phyloP scores from a whole-genome alignment of 2,113 vertebrate species.

The Myotis brandtii region DNA sequence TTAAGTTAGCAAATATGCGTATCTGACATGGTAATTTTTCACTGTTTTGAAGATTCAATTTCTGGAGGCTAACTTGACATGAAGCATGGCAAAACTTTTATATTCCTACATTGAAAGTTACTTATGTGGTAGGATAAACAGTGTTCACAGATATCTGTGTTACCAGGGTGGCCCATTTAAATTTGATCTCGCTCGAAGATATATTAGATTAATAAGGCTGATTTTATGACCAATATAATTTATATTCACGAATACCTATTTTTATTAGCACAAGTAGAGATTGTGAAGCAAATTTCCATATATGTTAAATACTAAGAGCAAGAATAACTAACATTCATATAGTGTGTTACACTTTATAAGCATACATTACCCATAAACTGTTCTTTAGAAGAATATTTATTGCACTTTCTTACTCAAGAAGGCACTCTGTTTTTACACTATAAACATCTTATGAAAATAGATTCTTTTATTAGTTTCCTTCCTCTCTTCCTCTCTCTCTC shows the following conservation, averaged over 20 bases:
- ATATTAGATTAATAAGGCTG: slow-evolving; percentile 73
- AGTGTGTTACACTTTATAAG: slow-evolving; percentile 42
- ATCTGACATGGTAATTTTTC: not conserved
- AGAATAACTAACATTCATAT: slow-evolving; percentile 56
- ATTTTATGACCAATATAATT: slow-evolving; percentile 72
- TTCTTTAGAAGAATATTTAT: slow-evolving; percentile 55
- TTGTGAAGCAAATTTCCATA: slow-evolving; percentile 75
- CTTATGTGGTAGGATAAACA: not conserved
- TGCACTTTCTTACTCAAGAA: slow-evolving; percentile 46
- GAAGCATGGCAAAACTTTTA: not conserved
- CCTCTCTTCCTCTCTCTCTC: not conserved
- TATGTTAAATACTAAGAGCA: slow-evolving; percentile 74
- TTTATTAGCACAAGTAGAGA: slow-evolving; percentile 80
- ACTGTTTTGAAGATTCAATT: not conserved
- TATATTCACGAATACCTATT: slow-evolving; percentile 56
- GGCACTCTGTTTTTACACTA: slow-evolving; percentile 72
- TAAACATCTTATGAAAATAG: slow-evolving; percentile 39
- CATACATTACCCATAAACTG: slow-evolving; percentile 19
- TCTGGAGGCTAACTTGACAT: not conserved
- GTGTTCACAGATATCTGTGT: not conserved
- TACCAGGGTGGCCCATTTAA: slow-evolving; percentile 47
- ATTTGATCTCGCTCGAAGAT: slow-evolving; percentile 42
- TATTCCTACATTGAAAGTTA: not conserved
- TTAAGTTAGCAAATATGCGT: not conserved
- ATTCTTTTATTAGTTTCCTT: not conserved